phyloP scores from a whole-genome alignment of 2,797 vertebrate species.

The Chelon auratus region DNA sequence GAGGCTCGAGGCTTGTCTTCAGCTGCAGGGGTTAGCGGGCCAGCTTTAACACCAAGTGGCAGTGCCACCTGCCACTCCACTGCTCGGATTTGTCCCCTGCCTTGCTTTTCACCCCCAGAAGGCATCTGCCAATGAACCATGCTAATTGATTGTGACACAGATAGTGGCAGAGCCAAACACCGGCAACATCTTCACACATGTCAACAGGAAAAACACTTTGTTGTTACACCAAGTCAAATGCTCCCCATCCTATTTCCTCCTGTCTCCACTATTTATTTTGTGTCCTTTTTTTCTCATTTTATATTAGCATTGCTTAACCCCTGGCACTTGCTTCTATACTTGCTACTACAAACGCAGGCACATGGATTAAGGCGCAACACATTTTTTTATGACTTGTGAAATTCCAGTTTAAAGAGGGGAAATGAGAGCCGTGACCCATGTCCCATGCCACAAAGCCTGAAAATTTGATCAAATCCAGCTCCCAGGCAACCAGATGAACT shows the following conservation, averaged over 20 bases:
- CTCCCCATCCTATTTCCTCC: constrained; percentile 21
- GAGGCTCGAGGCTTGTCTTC: constrained; percentile 55
- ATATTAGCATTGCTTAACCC: neutral
- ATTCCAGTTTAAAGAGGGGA: constrained; percentile 49
- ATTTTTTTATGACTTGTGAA: constrained; percentile 26
- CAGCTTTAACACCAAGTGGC: constrained; percentile 63
- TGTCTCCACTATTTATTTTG: constrained; percentile 16
- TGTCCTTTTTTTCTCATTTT: constrained; percentile 12
- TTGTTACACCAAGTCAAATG: constrained; percentile 31
- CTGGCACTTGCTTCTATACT: neutral
- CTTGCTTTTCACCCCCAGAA: constrained; percentile 56
- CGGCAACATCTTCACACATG: constrained; percentile 54
- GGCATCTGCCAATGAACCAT: constrained; percentile 63
- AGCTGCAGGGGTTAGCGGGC: constrained; percentile 49
- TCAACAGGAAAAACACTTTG: constrained; percentile 60
- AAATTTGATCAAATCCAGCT: constrained; percentile 73
- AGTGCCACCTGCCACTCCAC: constrained; percentile 78
- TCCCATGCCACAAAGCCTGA: constrained; percentile 49
- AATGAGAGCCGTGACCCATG: constrained; percentile 65
- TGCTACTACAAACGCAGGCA: neutral
- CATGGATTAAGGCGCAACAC: constrained; percentile 21
- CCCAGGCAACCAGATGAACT: constrained; percentile 67
- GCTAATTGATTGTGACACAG: constrained; percentile 74
- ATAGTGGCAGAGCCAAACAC: constrained; percentile 70
- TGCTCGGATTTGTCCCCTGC: constrained; percentile 66